Evolutionary conservation across 2,888 invertebrate species (phyloP).

Genomic region (Campoplex capitator): DNA sequence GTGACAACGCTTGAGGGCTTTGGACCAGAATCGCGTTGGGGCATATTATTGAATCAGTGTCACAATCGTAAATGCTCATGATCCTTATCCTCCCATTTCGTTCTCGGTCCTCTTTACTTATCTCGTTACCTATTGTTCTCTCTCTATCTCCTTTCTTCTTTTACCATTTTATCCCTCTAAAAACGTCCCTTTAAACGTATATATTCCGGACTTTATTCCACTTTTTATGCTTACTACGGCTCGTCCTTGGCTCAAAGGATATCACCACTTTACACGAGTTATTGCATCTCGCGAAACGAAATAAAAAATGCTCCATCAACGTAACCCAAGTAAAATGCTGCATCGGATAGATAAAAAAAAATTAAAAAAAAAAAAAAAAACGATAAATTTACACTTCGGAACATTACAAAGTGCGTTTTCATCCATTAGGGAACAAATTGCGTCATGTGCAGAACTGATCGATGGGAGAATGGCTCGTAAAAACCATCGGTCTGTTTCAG

Average conservation of each 20-base stretch:
- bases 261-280: conserved; percentile 8
- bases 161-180: background rate
- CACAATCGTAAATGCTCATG: conserved; percentile 31
- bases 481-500: background rate
- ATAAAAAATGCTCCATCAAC: background rate
- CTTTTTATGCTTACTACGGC: background rate
- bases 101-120: conserved; percentile 1
- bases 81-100: background rate
- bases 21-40: conserved; percentile 31
- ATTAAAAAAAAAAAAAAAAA: background rate
- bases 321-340: background rate
- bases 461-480: background rate
- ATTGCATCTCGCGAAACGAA: conserved; percentile 3
- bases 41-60: conserved; percentile 54
- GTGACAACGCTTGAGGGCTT: conserved; percentile 22
- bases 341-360: background rate
- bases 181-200: background rate
- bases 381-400: background rate
- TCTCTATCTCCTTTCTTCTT: background rate
- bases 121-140: background rate
- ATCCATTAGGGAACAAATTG: conserved; percentile 2
- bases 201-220: conserved; percentile 20
- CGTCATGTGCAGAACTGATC: background rate
- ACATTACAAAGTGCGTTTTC: conserved; percentile 15
- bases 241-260: conserved; percentile 18